Percentiles rank a stretch among this genome's conserved stretches.
phyloP scores from a whole-genome alignment of 2,113 vertebrate species.

The Phylloscopus whistleri region DNA sequence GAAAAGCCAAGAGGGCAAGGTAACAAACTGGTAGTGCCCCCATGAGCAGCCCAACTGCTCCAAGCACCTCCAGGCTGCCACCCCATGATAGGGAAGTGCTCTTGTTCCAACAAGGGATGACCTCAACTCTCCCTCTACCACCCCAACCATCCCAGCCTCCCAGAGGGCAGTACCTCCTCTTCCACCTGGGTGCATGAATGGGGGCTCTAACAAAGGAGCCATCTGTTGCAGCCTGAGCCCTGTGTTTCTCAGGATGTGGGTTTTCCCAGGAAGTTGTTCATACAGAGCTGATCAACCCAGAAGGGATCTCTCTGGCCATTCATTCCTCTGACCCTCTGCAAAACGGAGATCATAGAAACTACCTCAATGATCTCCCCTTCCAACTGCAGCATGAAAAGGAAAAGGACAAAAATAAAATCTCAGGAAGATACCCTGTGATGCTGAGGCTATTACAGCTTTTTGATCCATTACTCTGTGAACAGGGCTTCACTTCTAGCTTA shows the following conservation, averaged over 20 bases:
- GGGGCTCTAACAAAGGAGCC: neutral
- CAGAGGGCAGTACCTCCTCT: neutral
- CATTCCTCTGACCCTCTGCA: neutral
- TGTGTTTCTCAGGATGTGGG: neutral
- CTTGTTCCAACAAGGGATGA: neutral
- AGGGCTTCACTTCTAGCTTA: neutral
- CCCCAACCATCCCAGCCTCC: neutral
- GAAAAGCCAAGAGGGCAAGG: neutral
- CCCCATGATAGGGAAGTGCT: accelerated
- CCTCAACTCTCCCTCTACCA: neutral
- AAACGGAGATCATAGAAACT: neutral
- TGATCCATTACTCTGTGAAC: neutral
- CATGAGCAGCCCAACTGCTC: neutral
- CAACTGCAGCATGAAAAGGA: neutral
- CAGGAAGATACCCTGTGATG: neutral
- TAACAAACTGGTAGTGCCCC: neutral
- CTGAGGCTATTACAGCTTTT: neutral
- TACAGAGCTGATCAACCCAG: neutral
- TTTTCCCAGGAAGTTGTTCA: neutral
- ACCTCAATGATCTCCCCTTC: neutral
- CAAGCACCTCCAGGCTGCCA: accelerated
- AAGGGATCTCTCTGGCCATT: neutral
- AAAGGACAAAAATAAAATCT: neutral
- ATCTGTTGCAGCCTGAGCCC: neutral
- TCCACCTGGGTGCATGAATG: neutral